Evolutionary conservation across 2,113 vertebrate species (phyloP).

Genomic region (Antechinus flavipes): DNA sequence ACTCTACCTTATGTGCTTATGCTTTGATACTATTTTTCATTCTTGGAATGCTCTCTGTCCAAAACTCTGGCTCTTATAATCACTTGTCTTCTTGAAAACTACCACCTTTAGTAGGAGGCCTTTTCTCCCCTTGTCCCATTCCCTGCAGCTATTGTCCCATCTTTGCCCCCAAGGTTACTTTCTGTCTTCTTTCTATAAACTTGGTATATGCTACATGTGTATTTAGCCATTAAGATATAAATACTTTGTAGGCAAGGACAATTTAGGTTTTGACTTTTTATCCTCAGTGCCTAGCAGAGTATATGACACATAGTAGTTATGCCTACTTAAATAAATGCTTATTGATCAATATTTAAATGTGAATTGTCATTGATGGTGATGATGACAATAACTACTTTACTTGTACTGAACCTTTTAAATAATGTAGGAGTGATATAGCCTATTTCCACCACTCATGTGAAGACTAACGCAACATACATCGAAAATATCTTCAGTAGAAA

Average conservation of each 20-base stretch:
- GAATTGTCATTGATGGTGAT: neutral
- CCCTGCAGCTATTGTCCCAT: neutral
- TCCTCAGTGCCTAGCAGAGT: neutral
- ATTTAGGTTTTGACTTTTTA: neutral
- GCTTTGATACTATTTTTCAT: neutral
- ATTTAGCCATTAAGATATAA: neutral
- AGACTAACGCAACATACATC: neutral
- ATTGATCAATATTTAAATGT: neutral
- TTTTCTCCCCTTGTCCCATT: neutral
- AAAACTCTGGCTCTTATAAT: neutral
- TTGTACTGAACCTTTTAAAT: conserved; percentile 31
- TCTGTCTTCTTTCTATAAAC: neutral
- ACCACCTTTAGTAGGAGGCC: neutral
- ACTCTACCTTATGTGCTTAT: neutral
- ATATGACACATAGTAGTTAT: neutral
- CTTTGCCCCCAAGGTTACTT: neutral
- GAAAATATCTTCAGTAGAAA: neutral
- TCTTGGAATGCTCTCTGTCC: neutral
- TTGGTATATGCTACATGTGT: neutral
- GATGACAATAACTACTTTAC: neutral
- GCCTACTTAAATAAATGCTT: neutral
- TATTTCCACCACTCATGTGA: conserved; percentile 33
- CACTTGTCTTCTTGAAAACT: neutral
- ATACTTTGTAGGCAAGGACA: neutral
- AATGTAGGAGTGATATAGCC: neutral